Evolutionary conservation across 92 coral and sea anemone genomes (phyloP), one percentile per base, ranked within the genome.

Genomic region (Umimayanthus kanabou): DNA sequence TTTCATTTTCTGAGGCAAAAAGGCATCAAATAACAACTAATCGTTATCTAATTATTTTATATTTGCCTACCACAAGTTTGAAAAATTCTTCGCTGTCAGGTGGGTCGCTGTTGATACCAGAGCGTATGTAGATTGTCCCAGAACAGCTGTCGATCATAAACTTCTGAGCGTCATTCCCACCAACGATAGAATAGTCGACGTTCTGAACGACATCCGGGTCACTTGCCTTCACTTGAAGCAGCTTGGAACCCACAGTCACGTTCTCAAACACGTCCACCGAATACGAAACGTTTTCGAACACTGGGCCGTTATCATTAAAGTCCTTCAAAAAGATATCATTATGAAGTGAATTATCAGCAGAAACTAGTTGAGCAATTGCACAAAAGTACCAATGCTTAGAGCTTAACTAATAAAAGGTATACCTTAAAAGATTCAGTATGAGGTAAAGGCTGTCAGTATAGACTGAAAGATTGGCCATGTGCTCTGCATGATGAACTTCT

Each of bases 241-340:
- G 91, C 23, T 76, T 40, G 23, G 98, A 82, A 29, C 94, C 98
- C 73, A 88, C 76, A 8, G 85, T 87, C 50, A 93, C 76, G 65
- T 92, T 89, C 88, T 96, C 99, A 64, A 77, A 87, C 39, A 95
- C 83, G 6, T 90, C 79, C 66, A 88, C 90, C 26, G 79, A 58
- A 85, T 90, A 96, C 23, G 92, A 72, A 22, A 65, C 29, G 64
- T 76, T 64, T 5, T 90, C 71, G 61, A 96, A 96, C 28, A 85
- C 85, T 30, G 98, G 99, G 6, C 76, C 80, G 85, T 93, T 93
- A 84, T 96, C 99, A 69, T 95, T 96, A 65, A 82, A 88, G 58
- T 96, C 99, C 86, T 82, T 53, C n/a, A 79, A 26, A 9, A 7
- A 43, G 2, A 61, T 13, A 20, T 61, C 8, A 61, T 61, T 18